A percentile compares a stretch with the other conserved stretches of the same genome.
Evolutionary conservation across 1,140 invertebrate species (phyloP).

Genomic region (Probaryconus sp.): DNA sequence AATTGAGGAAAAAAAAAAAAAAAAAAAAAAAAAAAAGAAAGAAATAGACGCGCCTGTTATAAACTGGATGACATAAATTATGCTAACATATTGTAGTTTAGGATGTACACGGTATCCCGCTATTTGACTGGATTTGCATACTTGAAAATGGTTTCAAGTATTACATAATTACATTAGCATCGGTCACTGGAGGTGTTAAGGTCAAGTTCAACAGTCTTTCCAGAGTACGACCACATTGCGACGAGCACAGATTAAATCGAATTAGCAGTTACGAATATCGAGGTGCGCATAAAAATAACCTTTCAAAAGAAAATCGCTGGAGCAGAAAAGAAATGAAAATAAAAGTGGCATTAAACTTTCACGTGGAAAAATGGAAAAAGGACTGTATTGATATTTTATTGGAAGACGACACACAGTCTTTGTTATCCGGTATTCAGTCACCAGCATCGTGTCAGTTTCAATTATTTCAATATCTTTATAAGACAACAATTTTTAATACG

Average conservation of each 20-base stretch:
- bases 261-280: constrained; percentile 36
- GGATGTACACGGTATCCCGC: background rate
- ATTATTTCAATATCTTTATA: no score
- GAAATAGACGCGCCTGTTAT: no score
- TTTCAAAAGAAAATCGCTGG: background rate
- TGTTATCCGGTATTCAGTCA: no score
- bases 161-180: constrained; percentile 55
- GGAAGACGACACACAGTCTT: no score
- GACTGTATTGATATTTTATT: no score
- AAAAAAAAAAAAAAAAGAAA: no score
- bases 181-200: constrained; percentile 42
- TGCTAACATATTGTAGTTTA: no score
- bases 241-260: constrained; percentile 42
- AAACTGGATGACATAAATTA: background rate
- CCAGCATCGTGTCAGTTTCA: no score
- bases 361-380: background rate
- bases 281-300: constrained; percentile 8
- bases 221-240: constrained; percentile 44
- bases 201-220: constrained; percentile 54
- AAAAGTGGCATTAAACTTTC: no score
- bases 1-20: no score
- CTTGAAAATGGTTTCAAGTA: constrained; percentile 30
- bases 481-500: no score
- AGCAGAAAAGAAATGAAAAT: background rate
- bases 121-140: constrained; percentile 29